Conservation (phyloP, 1,140 invertebrate genomes). For the Chlorops oryzae region DNA sequence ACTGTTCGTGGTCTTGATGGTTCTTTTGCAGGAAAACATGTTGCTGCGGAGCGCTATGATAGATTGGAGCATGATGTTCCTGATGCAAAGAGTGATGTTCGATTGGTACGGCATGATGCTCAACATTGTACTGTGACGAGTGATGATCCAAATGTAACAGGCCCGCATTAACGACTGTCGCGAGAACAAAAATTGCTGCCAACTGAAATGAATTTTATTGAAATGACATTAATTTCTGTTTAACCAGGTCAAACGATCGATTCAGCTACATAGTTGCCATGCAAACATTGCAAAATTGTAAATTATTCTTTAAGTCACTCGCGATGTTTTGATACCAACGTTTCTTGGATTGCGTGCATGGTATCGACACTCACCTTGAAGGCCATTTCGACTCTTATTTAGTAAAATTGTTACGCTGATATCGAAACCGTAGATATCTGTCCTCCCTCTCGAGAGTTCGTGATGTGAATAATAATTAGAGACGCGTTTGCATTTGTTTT, state of each 20-base stretch:
- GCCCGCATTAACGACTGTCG: conserved; percentile 30
- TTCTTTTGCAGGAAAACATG: conserved; percentile 1
- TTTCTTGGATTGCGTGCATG: too few relatives aligned
- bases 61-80: conserved; percentile 28
- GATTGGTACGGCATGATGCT: conserved; percentile 20
- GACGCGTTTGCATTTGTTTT: conserved; percentile 34
- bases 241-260: too few relatives aligned
- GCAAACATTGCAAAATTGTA: not conserved
- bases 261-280: too few relatives aligned
- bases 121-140: too few relatives aligned
- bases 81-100: conserved; percentile 31
- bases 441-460: conserved; percentile 35
- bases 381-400: conserved; percentile 31
- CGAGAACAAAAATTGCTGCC: conserved; percentile 13
- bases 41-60: not conserved
- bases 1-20: conserved; percentile 29
- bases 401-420: conserved; percentile 13
- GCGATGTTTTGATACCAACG: too few relatives aligned
- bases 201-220: conserved; percentile 7
- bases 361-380: conserved; percentile 42
- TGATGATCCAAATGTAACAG: conserved; percentile 31
- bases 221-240: not conserved
- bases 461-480: conserved; percentile 42
- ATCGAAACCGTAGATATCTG: conserved; percentile 19
- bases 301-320: too few relatives aligned